Base-by-base conservation (phyloP, 2,888 invertebrate species). In the Drosophila atroscutellata region DNA sequence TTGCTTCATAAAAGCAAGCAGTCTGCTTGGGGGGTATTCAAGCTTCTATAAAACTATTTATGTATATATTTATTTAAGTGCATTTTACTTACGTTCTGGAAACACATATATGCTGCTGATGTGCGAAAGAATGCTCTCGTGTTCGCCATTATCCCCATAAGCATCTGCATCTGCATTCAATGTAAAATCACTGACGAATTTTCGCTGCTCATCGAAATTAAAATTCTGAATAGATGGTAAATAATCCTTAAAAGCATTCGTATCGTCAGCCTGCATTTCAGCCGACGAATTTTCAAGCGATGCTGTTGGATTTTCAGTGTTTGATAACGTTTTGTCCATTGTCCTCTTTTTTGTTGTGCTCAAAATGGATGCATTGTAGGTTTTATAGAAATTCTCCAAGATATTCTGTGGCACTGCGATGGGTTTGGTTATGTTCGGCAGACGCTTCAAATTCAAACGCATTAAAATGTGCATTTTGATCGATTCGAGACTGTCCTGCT, bases 391-490 rank as follows among this genome's bases (percentile, higher is more conserved):
- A 45, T 90, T 90, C 52, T 94, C 93, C 92, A 95, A 93, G 81
- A 95, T 93, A 74, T 94, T 94, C 63, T 93, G 93, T 45, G 95
- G 95, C 71, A 95, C 94, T n/a, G 82, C 70, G 59, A 93, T 93
- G 30, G 95, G 95, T 82, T 94, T 92, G 24, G 95, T 95, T 69
- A 95, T 95, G 90, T 95, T 95, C 47, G 95, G 95, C 52, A 95
- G 94, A 82, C 94, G 94, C 70, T 94, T 93, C 90, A 95, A 93
- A 75, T 95, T 95, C 71, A 95, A 93, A 83, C 95, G 95, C 78
- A 94, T 94, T 68, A 95, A 93, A 72, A 95, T 94, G 91, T 95
- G 95, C 91, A 94, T 94, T 90, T 95, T 95, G 83, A 96, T 95
- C 65, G 94, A 94, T 87, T 94, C 94, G 72, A 95, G 93, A 89